These are phyloP conservation scores for Brachionus asplanchnoidis DNA, from an alignment of 1,140 invertebrate species.

Conservation along the genomic window DNA sequence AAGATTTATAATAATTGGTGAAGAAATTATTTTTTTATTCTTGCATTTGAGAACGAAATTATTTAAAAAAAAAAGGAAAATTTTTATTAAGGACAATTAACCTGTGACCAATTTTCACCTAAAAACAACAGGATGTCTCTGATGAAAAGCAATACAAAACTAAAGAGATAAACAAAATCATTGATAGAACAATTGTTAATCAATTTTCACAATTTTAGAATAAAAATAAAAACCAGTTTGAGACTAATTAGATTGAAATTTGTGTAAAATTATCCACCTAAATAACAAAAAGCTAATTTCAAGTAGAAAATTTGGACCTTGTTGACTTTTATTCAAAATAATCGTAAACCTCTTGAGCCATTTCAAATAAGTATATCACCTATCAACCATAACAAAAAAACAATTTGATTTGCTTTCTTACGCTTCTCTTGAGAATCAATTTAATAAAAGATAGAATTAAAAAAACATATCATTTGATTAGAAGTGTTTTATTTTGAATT, in stretches of 20 bases:
- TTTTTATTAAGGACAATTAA: background rate
- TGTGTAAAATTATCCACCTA: slow-evolving; percentile 9
- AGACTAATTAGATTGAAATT: slow-evolving; percentile 9
- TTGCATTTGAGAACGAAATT: too few species aligned
- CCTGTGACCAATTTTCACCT: slow-evolving; percentile 9
- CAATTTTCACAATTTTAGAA: slow-evolving; percentile 4
- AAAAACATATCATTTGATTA: background rate
- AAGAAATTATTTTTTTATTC: too few species aligned
- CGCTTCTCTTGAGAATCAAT: background rate
- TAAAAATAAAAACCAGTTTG: background rate
- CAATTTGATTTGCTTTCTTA: background rate
- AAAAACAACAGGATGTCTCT: background rate
- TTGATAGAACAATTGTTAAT: background rate
- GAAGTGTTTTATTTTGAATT: background rate
- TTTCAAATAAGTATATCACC: slow-evolving; percentile 25
- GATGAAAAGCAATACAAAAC: background rate
- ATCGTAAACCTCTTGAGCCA: slow-evolving; percentile 11
- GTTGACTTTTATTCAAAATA: background rate
- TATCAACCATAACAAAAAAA: slow-evolving; percentile 2
- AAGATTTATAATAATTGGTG: too few species aligned
- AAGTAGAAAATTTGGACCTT: background rate
- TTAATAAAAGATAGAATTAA: background rate
- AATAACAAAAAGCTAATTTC: background rate
- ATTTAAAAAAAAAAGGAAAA: background rate
- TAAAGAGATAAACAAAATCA: background rate